A percentile compares a stretch with the other conserved stretches of the same genome.
phyloP scores from a whole-genome alignment of 92 coral and sea anemone genomes.

The Parazoanthus atlanticus region DNA sequence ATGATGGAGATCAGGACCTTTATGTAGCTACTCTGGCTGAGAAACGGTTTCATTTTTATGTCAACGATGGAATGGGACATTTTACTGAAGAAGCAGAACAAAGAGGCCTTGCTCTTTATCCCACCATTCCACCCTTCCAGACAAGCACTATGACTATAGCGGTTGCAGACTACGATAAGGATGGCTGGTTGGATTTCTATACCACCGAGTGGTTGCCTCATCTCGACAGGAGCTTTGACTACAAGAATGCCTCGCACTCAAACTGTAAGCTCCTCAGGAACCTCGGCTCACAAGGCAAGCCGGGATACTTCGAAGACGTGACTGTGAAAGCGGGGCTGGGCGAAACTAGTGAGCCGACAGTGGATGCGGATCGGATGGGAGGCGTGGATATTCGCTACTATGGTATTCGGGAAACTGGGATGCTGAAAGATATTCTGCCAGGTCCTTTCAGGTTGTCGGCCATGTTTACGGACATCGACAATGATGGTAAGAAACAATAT shows the following conservation, averaged over 20 bases:
- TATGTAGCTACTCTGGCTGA: slow-evolving; percentile 95
- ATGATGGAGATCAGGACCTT: slow-evolving; percentile 94
- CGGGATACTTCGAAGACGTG: slow-evolving; percentile 94
- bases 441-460: slow-evolving; percentile 91
- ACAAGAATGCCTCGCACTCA: slow-evolving; percentile 87
- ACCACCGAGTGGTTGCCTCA: slow-evolving; percentile 99
- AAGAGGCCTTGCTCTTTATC: slow-evolving; percentile 85
- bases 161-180: slow-evolving; percentile 90
- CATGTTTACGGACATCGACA: slow-evolving; percentile 90
- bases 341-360: slow-evolving; percentile 66
- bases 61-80: slow-evolving; percentile 97
- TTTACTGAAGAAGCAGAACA: slow-evolving; percentile 89
- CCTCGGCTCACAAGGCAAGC: slow-evolving; percentile 90
- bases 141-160: slow-evolving; percentile 98
- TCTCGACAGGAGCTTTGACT: slow-evolving; percentile 94
- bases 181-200: slow-evolving; percentile 97
- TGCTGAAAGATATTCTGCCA: slow-evolving; percentile 89
- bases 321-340: slow-evolving; percentile 91
- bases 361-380: slow-evolving; percentile 85
- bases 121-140: slow-evolving; percentile 85
- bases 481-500: slow-evolving; percentile 72
- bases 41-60: slow-evolving; percentile 81
- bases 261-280: slow-evolving; percentile 83
- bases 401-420: slow-evolving; percentile 83
- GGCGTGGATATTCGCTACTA: slow-evolving; percentile 89